A percentile compares a stretch with the other conserved stretches of the same genome.
Evolutionary conservation across 1,140 invertebrate species (phyloP).

Genomic region (Leptopilina clavipes): DNA sequence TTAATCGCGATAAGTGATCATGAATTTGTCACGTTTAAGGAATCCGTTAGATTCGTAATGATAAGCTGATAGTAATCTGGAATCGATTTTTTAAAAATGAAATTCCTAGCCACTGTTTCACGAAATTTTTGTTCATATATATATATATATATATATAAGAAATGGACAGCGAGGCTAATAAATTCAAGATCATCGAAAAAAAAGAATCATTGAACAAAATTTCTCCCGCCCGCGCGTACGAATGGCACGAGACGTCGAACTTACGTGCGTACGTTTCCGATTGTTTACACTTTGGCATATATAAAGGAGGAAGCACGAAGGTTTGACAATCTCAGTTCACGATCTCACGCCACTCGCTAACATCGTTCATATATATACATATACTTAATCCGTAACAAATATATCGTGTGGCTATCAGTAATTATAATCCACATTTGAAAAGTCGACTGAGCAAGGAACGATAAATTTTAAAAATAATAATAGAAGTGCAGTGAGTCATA

Average conservation of each 20-base stretch:
- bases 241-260: slow-evolving; percentile 61
- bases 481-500: slow-evolving; percentile 30
- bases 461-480: slow-evolving; percentile 20
- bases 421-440: not conserved
- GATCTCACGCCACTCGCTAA: slow-evolving; percentile 55
- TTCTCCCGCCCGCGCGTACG: slow-evolving; percentile 55
- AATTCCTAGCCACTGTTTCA: too few species aligned
- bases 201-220: slow-evolving; percentile 62
- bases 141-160: slow-evolving; percentile 38
- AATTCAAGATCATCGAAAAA: too few species aligned
- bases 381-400: not conserved
- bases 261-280: slow-evolving; percentile 64
- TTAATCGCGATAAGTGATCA: too few species aligned
- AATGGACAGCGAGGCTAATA: too few species aligned
- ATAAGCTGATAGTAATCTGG: too few species aligned
- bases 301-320: slow-evolving; percentile 70
- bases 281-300: slow-evolving; percentile 72
- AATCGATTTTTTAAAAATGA: too few species aligned
- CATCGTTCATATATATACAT: slow-evolving; percentile 38
- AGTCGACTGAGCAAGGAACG: not conserved
- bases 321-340: slow-evolving; percentile 73
- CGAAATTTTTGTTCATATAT: not conserved
- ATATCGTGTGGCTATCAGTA: not conserved
- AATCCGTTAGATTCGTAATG: too few species aligned
- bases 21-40: too few species aligned